These are phyloP conservation scores for Amazona ochrocephala DNA, from an alignment of 2,797 vertebrate species.

Conservation along the genomic window DNA sequence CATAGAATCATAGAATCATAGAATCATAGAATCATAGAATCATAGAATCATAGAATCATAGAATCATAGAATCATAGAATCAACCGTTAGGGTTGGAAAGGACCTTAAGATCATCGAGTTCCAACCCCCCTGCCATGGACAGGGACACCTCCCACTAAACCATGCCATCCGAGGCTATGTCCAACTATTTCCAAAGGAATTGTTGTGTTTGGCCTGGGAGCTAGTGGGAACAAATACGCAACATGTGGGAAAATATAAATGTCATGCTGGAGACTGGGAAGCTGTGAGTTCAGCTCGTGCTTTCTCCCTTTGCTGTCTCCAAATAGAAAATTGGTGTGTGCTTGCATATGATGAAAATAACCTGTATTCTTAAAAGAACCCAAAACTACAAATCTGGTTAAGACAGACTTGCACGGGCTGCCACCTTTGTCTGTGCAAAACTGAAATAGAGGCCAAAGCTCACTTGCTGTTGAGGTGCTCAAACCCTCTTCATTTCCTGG, in stretches of 20 bases:
- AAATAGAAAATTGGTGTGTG: background rate
- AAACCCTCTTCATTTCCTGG: background rate
- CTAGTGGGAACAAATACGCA: background rate
- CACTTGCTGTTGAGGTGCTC: background rate
- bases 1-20: too few relatives aligned
- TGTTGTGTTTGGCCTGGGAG: background rate
- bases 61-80: too few relatives aligned
- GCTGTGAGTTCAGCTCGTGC: background rate
- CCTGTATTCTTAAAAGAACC: background rate
- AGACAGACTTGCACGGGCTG: background rate
- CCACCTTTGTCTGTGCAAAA: background rate
- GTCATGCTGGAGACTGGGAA: background rate
- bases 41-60: too few relatives aligned
- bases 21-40: too few relatives aligned
- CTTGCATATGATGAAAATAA: background rate
- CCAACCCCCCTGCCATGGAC: too few relatives aligned
- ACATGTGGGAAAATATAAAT: background rate
- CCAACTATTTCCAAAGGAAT: background rate
- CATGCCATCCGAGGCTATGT: too few relatives aligned
- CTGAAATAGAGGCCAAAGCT: background rate
- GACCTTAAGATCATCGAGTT: too few relatives aligned
- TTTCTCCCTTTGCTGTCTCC: background rate
- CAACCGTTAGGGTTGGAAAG: too few relatives aligned
- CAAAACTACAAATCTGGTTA: background rate
- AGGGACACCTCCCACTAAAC: too few relatives aligned